Conservation (phyloP, 1,140 invertebrate species). For the Cyclargus thomasi region DNA sequence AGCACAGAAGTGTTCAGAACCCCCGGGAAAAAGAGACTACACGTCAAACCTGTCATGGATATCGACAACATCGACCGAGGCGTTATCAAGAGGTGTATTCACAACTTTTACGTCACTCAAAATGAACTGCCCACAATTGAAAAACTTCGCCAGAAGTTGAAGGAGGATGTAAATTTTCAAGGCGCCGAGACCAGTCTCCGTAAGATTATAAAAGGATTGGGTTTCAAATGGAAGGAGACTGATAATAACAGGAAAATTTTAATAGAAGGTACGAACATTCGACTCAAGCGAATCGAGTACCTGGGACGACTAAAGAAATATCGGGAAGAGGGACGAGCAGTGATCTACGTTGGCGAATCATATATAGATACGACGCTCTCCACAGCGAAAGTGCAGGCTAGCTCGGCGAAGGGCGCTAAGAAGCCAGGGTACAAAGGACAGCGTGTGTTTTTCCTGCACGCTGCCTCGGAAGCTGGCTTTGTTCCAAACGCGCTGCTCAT, state of each 20-base stretch:
- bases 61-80: slow-evolving; percentile 14
- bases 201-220: not conserved
- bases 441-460: slow-evolving; percentile 26
- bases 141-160: slow-evolving; percentile 2
- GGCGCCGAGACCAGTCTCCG: slow-evolving; percentile 2
- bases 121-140: slow-evolving; percentile 7
- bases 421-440: slow-evolving; percentile 24
- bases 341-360: not conserved
- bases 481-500: slow-evolving; percentile 24
- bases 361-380: not conserved
- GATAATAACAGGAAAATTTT: not conserved
- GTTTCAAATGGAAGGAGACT: not conserved
- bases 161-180: slow-evolving; percentile 14
- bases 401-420: slow-evolving; percentile 1
- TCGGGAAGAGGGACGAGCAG: not conserved
- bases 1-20: slow-evolving; percentile 11
- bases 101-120: slow-evolving; percentile 4
- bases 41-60: slow-evolving; percentile 10
- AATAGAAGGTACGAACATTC: not conserved
- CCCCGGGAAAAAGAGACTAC: slow-evolving; percentile 15
- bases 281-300: not conserved
- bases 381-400: not conserved
- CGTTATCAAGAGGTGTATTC: slow-evolving; percentile 4
- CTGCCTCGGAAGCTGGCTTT: slow-evolving; percentile 28
- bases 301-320: not conserved